Evolutionary conservation across 2,888 invertebrate species (phyloP), one percentile per base, ranked within the genome.

Genomic region (Orchesella flavescens): DNA sequence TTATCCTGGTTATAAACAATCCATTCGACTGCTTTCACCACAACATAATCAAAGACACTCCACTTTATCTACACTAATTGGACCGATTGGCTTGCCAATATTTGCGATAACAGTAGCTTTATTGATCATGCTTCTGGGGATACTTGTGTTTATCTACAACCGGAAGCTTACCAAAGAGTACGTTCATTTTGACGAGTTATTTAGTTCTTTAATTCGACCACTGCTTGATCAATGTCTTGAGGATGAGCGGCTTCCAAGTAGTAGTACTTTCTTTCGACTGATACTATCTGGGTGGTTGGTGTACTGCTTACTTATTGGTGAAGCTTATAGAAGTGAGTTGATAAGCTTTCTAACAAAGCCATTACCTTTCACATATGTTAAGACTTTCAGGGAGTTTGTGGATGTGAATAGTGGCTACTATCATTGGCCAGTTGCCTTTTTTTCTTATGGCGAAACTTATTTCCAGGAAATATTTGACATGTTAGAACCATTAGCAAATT

Each of bases 141-240:
- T 76, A 12, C 1, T 66, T 21, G 7, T 55, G 15, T n/a, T 71
- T 3, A 1, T 55, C 0, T 1, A 12, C 3, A 24, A 34, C 23
- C n/a, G 17, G 1, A 23, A 23, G 9, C 1, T 53, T 9, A 23
- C 24, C 1, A 55, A 53, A 17, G 24, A 17, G 24, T 19, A 19
- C 12, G n/a, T 57, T 12, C 13, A 24, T 7, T 65, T 24, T 57
- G 69, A 46, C 2, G 61, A 69, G 4, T 46, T 69, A 13, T 24
- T 46, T 44, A 44, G 77, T 49, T 13, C 77, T 12, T n/a, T 75
- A 1, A 12, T 59, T 13, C 57, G 72, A 7, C 72, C 72, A 3
- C 7, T 72, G 10, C 43, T 72, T 72, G 72, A 72, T 19, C 72
- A 72, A 44, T 72, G 72, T 44, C 44, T 59, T 10, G 72, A 72